A percentile compares a stretch with the other conserved stretches of the same genome.
These are phyloP conservation scores for Anoplius nigerrimus DNA, from an alignment of 2,888 invertebrate genomes.

Conservation along the genomic window DNA sequence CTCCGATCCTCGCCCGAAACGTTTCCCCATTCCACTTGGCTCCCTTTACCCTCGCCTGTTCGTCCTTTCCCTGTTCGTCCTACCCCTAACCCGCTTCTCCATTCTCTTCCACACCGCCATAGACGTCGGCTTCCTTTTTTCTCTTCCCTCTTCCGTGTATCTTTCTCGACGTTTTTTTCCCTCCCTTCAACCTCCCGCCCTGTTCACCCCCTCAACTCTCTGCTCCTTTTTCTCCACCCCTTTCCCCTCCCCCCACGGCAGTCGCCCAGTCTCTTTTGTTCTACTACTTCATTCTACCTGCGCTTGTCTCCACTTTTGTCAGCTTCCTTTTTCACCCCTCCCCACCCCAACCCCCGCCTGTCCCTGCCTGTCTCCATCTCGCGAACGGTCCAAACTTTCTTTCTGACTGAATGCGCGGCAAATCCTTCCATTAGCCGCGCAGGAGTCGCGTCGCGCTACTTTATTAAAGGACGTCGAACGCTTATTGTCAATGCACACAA, in stretches of 20 bases:
- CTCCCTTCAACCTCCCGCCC: neutral
- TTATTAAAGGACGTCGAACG: too few relatives aligned
- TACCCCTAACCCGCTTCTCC: neutral
- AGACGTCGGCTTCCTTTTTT: neutral
- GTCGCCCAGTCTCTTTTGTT: constrained; percentile 1
- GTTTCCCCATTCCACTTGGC: neutral
- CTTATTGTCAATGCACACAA: too few relatives aligned
- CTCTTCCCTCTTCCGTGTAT: neutral
- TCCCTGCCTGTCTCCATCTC: neutral
- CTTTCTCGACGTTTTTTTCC: neutral
- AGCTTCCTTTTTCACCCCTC: neutral
- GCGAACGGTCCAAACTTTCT: neutral
- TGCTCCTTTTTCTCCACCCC: neutral
- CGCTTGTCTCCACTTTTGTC: constrained; percentile 22
- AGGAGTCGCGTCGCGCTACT: too few relatives aligned
- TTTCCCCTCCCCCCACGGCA: neutral
- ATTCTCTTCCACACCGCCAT: too few relatives aligned
- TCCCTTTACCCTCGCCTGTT: constrained; percentile 2
- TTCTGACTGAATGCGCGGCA: neutral
- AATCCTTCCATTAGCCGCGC: too few relatives aligned
- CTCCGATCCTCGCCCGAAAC: neutral
- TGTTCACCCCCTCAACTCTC: neutral
- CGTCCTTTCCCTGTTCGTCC: constrained; percentile 1
- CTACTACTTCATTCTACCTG: neutral
- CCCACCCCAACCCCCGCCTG: neutral